Evolutionary conservation across 2,888 invertebrate genomes (phyloP).

Genomic region (Andrena hattorfiana): DNA sequence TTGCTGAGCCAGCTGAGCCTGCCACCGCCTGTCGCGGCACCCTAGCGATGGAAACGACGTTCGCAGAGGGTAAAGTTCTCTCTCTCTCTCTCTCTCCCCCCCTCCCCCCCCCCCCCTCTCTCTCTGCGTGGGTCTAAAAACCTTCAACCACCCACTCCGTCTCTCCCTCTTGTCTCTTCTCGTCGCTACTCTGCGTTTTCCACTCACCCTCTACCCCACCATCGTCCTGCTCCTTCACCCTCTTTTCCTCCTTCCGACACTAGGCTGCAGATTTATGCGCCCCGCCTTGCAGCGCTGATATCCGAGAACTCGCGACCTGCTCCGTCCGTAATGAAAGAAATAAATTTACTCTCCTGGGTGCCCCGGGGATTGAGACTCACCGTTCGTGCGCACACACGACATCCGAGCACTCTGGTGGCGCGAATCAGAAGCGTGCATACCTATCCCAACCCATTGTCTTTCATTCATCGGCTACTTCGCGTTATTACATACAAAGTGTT

Average conservation of each 20-base stretch:
- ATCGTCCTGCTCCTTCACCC: conserved; percentile 28
- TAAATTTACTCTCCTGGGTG: conserved; percentile 82
- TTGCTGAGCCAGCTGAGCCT: conserved; percentile 78
- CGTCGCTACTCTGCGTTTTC: conserved; percentile 47
- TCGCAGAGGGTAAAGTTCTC: conserved; percentile 67
- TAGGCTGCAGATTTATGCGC: conserved; percentile 84
- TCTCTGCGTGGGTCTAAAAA: conserved; percentile 48
- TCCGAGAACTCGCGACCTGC: conserved; percentile 84
- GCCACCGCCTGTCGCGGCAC: conserved; percentile 73
- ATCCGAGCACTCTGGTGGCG: conserved; percentile 48
- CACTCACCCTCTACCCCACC: conserved; percentile 49
- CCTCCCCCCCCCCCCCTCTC: conserved; percentile 33
- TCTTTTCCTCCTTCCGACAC: conserved; percentile 72
- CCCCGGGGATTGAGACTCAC: conserved; percentile 76
- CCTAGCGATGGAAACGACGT: conserved; percentile 70
- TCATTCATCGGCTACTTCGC: neutral
- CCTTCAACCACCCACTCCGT: conserved; percentile 64
- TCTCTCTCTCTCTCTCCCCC: conserved; percentile 51
- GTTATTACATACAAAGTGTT: neutral
- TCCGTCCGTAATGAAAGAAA: conserved; percentile 85
- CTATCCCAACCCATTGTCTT: neutral
- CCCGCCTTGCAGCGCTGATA: conserved; percentile 84
- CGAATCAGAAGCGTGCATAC: conserved; percentile 30
- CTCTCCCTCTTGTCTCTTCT: conserved; percentile 40
- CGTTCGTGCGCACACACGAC: conserved; percentile 58